phyloP scores from a whole-genome alignment of 2,113 vertebrate genomes.

The Callospermophilus lateralis region DNA sequence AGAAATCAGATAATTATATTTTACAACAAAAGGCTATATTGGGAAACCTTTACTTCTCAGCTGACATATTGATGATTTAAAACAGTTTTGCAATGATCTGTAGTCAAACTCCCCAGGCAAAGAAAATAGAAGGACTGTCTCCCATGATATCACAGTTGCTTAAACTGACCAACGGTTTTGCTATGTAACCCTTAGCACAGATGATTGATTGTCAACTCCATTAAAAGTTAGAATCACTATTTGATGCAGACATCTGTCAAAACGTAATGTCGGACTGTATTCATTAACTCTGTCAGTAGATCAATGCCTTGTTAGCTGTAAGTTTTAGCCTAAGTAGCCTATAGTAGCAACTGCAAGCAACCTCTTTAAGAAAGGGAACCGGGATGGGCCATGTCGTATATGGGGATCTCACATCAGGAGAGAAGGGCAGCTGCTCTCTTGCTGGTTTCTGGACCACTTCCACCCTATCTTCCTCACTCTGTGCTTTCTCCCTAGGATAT shows the following conservation, averaged over 20 bases:
- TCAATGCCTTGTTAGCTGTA: not conserved
- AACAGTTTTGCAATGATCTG: not conserved
- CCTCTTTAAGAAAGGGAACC: not conserved
- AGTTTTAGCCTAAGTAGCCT: not conserved
- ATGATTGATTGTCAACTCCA: not conserved
- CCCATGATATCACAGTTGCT: not conserved
- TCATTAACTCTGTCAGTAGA: not conserved
- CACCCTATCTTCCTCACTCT: too few species aligned
- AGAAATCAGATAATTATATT: slow-evolving; percentile 43
- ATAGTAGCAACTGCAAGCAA: not conserved
- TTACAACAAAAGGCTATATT: not conserved
- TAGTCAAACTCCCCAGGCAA: not conserved
- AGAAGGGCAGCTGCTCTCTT: not conserved
- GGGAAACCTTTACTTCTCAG: not conserved
- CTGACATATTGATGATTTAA: slow-evolving; percentile 28
- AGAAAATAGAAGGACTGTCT: not conserved
- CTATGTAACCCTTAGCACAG: not conserved
- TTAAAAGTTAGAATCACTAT: not conserved
- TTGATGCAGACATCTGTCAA: not conserved
- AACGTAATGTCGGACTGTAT: not conserved
- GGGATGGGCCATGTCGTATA: not conserved
- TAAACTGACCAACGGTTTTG: not conserved
- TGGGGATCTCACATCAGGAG: not conserved
- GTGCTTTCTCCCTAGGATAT: not conserved
- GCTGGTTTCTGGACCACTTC: not conserved